Base-by-base conservation (phyloP, 2,797 vertebrate genomes). In the Peromyscus nudipes region DNA sequence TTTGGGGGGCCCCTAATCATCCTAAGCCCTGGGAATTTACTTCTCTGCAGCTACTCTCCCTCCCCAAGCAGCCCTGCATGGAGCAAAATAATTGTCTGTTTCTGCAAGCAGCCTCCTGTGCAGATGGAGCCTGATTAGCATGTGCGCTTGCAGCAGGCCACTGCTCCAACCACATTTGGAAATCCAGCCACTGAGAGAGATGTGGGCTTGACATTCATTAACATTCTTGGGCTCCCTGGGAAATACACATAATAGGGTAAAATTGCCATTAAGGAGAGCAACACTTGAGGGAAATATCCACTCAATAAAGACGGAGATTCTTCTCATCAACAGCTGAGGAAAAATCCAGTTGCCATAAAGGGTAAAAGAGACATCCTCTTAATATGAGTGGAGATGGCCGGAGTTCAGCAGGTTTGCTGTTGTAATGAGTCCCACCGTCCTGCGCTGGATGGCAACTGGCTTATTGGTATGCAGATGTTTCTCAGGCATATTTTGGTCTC, bases 41-140 rank as follows among this genome's bases (percentile, higher is more conserved):
- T 98, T 98, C 98, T 97, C 97, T 97, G 98, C 98, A 98, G 98
- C 98, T 98, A 98, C 98, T 98, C 93, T 79, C 98, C 97, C 97
- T 98, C 97, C 92, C 97, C 80, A 89, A 97, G 96, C 95, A 98
- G 93, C 96, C 82, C 60, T 97, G 81, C 97, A 97, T 0, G 31
- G 97, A 98, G 95, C 97, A 95, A 95, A 98, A 95, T 98, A 98
- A 97, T 96, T 98, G 98, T 98, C 96, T 98, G 97, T 98, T 98
- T 98, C 97, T 98, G 95, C 98, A 98, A 98, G 96, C 97, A 98
- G 97, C 98, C 98, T 98, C 95, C 98, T 96, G 98, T 98, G 97
- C 98, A 98, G 95, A 98, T 88, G 92, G 97, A 98, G 94, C 46
- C 98, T 98, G 97, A 98, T 98, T 98, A 98, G 95, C 97, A 92